Percentiles rank a stretch among this genome's conserved stretches.
Evolutionary conservation across 2,888 invertebrate species (phyloP).

Genomic region (Andrena minutula): DNA sequence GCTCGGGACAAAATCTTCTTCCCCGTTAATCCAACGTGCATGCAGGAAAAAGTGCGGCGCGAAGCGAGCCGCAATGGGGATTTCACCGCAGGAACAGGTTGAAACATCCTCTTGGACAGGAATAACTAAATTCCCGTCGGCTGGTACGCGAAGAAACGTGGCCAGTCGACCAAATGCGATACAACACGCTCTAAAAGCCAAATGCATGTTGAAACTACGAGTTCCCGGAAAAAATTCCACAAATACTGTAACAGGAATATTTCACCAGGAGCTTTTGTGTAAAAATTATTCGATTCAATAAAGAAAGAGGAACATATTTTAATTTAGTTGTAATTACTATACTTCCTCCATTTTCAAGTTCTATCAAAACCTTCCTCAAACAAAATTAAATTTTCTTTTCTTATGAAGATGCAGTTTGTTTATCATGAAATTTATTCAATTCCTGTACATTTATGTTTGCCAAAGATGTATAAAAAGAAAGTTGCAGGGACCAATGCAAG

Average conservation of each 20-base stretch:
- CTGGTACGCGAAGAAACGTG: slow-evolving; percentile 10
- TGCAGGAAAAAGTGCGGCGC: slow-evolving; percentile 4
- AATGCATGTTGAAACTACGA: background rate
- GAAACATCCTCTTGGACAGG: background rate
- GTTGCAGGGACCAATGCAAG: background rate
- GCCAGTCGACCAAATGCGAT: background rate
- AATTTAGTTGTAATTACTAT: too few relatives aligned
- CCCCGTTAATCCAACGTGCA: slow-evolving; percentile 3
- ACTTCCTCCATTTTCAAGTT: background rate
- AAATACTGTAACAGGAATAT: too few relatives aligned
- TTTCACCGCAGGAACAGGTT: background rate
- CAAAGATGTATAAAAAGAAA: background rate
- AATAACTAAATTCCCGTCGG: background rate
- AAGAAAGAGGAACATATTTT: too few relatives aligned
- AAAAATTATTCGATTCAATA: too few relatives aligned
- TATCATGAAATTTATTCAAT: background rate
- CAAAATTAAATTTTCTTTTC: too few relatives aligned
- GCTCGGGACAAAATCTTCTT: background rate
- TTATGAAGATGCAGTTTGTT: too few relatives aligned
- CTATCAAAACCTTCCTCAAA: background rate
- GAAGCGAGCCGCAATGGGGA: background rate
- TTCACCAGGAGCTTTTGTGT: too few relatives aligned
- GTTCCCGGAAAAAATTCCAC: too few relatives aligned
- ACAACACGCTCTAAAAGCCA: background rate
- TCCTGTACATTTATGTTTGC: background rate